Base-by-base conservation (phyloP, 1,140 invertebrate genomes). In the Galleria mellonella region DNA sequence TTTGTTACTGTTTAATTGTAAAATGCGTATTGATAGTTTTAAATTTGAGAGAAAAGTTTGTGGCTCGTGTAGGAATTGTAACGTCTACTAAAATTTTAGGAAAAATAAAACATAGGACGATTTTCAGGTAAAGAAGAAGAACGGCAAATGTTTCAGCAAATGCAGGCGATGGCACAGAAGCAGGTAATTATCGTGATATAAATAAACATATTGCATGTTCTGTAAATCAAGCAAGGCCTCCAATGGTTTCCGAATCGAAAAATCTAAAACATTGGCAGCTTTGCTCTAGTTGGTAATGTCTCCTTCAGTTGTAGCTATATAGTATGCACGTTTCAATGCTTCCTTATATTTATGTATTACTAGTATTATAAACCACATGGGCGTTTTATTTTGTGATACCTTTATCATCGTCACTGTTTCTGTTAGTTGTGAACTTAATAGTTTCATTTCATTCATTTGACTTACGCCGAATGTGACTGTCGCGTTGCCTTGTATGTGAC, bases 91-190 rank as follows among this genome's bases (percentile, higher is more conserved):
- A 23, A 2, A 23, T 3, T 23, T 2, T 23, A 23, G 14, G 13
- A 17, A 9, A 15, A 37, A 37, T 35, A 14, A 35, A 14, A 35
- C 11, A 5, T 8, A 35, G 17, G 32, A 35, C 23, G 31, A 45
- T 62, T 83, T 83, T 71, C 90, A 96, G 95, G 95, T 72, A 97
- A 96, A 90, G 95, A 96, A 87, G 95, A 97, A 87, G 95, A 97
- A 87, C 90, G 95, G 69, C 93, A 94, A 87, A 96, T 97, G 94
- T 94, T 96, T 87, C 95, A 97, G 88, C 95, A 97, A 89, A 96
- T 97, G 94, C 95, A 97, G 86, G 93, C 94, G 44, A 92, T 96
- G 92, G 95, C 95, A 75, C 95, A 97, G 87, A 97, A 97, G 90
- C 95, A 97, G 94, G 95, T 96, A 91, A 92, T 91, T 92, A 90